These are phyloP conservation scores for Thalassaphorura encarpata DNA, from an alignment of 1,140 invertebrate genomes.

Conservation along the genomic window DNA sequence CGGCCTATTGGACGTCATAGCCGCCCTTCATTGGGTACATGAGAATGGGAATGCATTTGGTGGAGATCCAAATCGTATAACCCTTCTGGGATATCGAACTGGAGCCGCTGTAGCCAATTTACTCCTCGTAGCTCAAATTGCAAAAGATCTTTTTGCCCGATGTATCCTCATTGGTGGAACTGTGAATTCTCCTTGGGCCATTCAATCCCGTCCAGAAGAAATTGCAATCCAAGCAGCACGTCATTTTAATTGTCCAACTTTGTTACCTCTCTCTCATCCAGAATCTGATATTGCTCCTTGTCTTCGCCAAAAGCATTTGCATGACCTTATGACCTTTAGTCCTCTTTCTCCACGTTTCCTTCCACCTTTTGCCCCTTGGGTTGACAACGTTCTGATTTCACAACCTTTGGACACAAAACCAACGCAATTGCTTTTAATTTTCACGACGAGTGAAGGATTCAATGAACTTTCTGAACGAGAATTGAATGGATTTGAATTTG, in stretches of 20 bases:
- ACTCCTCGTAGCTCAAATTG: too few species aligned
- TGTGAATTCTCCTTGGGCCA: constrained; percentile 77
- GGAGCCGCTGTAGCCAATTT: constrained; percentile 92
- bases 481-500: constrained; percentile 65
- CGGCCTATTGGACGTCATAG: constrained; percentile 89
- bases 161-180: constrained; percentile 91
- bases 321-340: constrained; percentile 50
- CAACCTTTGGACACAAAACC: constrained; percentile 62
- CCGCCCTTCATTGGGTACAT: constrained; percentile 84
- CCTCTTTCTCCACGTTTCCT: constrained; percentile 46
- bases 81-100: constrained; percentile 74
- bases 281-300: constrained; percentile 47
- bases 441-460: constrained; percentile 62
- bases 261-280: constrained; percentile 26
- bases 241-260: constrained; percentile 14
- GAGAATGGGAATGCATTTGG: constrained; percentile 85
- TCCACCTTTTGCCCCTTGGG: constrained; percentile 51
- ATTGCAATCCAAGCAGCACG: constrained; percentile 58
- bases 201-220: constrained; percentile 60
- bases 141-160: constrained; percentile 81
- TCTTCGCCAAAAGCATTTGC: constrained; percentile 48
- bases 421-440: constrained; percentile 56
- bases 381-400: constrained; percentile 48
- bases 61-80: constrained; percentile 78
- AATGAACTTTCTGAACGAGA: constrained; percentile 63